phyloP scores from a whole-genome alignment of 2,113 vertebrate genomes.

The Zosterops japonicus region DNA sequence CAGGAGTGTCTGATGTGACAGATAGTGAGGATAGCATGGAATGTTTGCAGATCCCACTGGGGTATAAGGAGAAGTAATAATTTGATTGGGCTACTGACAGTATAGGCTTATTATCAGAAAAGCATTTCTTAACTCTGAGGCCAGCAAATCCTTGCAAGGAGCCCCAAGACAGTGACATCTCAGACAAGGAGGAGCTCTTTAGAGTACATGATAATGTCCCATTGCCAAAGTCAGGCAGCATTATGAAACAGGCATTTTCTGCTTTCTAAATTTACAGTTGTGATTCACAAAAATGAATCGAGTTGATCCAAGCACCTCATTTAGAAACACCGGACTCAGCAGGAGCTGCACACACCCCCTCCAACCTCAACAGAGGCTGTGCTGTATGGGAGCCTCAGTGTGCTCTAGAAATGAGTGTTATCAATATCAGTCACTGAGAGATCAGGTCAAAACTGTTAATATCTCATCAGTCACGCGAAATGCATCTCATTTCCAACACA shows the following conservation, averaged over 20 bases:
- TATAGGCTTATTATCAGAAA: background rate
- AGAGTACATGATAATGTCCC: background rate
- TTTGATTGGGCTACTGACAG: background rate
- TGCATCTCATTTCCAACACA: constrained; percentile 3
- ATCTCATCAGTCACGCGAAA: constrained; percentile 37
- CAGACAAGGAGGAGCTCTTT: background rate
- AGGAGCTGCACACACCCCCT: background rate
- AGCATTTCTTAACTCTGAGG: background rate
- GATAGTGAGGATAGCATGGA: constrained; percentile 13
- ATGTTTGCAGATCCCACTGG: background rate
- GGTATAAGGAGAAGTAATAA: constrained; percentile 3
- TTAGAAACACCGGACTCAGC: background rate
- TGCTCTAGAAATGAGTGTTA: constrained; percentile 24
- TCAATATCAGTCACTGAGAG: constrained; percentile 14
- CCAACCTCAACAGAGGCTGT: background rate
- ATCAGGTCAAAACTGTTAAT: constrained; percentile 54
- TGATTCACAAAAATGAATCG: constrained; percentile 12
- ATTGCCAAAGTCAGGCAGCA: background rate
- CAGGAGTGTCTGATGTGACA: constrained; percentile 4
- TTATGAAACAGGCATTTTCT: constrained; percentile 23
- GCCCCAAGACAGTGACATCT: background rate
- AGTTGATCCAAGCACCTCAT: background rate
- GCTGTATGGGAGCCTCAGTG: background rate
- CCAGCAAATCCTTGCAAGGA: background rate
- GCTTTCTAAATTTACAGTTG: background rate